Evolutionary conservation across 2,888 invertebrate genomes (phyloP).

Genomic region (Hemicrepidius hirtus): DNA sequence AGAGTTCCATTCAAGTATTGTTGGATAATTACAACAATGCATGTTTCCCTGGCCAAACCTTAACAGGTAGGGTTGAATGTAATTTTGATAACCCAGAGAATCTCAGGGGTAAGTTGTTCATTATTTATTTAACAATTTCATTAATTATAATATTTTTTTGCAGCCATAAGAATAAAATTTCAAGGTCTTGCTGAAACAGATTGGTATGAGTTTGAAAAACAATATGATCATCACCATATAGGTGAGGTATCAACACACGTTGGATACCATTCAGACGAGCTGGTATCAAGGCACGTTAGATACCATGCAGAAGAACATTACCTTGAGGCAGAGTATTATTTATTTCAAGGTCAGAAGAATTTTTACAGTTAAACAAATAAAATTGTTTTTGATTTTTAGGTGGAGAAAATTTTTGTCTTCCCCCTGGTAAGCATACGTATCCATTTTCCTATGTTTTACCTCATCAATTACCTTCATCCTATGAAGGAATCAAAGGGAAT

Average conservation of each 20-base stretch:
- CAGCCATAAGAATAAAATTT: constrained; percentile 50
- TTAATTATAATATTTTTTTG: no score
- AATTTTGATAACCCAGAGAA: constrained; percentile 49
- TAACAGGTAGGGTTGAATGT: constrained; percentile 51
- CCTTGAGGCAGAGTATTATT: constrained; percentile 39
- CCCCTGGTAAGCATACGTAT: constrained; percentile 63
- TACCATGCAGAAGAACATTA: constrained; percentile 43
- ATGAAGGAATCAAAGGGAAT: constrained; percentile 60
- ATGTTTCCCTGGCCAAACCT: constrained; percentile 48
- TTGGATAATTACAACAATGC: no score
- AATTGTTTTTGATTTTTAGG: constrained; percentile 53
- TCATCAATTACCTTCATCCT: constrained; percentile 62
- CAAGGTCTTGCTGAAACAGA: constrained; percentile 51
- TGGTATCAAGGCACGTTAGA: constrained; percentile 29
- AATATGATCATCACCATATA: constrained; percentile 43
- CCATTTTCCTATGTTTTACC: constrained; percentile 63
- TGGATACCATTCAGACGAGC: no score
- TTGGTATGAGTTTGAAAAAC: constrained; percentile 50
- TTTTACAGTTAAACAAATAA: no score
- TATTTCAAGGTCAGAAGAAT: constrained; percentile 36
- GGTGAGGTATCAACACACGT: constrained; percentile 18
- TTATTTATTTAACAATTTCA: not conserved
- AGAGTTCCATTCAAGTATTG: no score
- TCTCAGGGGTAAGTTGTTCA: constrained; percentile 47
- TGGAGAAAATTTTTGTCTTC: constrained; percentile 58